Percentiles rank a stretch among this genome's conserved stretches.
Conservation (phyloP, 2,888 invertebrate genomes). For the Cylindroiulus punctatus region DNA sequence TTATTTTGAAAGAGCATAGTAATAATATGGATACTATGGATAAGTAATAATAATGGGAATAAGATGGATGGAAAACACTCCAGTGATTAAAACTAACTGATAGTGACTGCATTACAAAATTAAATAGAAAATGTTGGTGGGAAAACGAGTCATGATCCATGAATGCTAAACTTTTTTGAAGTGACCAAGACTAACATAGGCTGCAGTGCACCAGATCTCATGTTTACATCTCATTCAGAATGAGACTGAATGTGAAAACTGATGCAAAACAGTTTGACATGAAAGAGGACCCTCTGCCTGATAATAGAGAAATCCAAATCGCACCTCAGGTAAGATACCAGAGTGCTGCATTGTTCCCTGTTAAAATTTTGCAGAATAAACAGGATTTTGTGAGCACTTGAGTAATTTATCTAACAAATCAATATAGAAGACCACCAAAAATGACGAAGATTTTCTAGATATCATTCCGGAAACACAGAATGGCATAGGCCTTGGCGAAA, state of each 20-base stretch:
- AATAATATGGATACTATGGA: too few relatives aligned
- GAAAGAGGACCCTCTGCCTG: background rate
- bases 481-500: background rate
- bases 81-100: too few relatives aligned
- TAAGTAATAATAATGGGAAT: too few relatives aligned
- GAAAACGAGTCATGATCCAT: background rate
- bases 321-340: background rate
- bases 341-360: too few relatives aligned
- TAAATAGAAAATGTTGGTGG: too few relatives aligned
- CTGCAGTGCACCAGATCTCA: background rate
- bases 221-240: background rate
- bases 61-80: too few relatives aligned
- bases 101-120: too few relatives aligned
- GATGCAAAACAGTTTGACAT: slow-evolving; percentile 46
- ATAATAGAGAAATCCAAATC: background rate
- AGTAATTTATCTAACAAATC: background rate
- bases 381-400: too few relatives aligned
- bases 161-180: background rate
- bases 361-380: too few relatives aligned
- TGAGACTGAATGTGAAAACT: slow-evolving; percentile 44
- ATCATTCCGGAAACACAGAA: background rate
- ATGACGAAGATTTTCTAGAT: background rate
- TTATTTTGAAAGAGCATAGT: background rate
- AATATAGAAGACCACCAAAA: background rate
- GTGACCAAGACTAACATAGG: background rate